A percentile compares a stretch with the other conserved stretches of the same genome.
Conservation (phyloP, 2,797 vertebrate species). For the Catostomus latipinnis region DNA sequence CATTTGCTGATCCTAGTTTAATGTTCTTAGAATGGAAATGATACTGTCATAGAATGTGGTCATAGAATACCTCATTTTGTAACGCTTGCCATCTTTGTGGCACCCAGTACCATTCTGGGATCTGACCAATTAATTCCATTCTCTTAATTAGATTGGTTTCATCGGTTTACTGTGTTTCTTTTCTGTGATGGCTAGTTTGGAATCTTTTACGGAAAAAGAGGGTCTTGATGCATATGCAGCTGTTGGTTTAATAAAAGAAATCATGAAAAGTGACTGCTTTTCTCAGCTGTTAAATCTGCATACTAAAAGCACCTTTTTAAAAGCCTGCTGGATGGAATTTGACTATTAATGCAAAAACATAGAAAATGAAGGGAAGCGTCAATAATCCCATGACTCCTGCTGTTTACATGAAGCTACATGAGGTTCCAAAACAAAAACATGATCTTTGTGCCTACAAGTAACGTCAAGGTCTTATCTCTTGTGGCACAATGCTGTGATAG, state of each 20-base stretch:
- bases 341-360: background rate
- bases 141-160: constrained; percentile 11
- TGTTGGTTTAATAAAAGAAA: constrained; percentile 74
- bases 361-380: background rate
- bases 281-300: background rate
- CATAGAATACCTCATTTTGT: constrained; percentile 26
- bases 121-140: constrained; percentile 40
- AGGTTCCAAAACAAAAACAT: background rate
- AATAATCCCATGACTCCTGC: background rate
- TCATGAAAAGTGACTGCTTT: background rate
- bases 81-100: background rate
- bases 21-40: constrained; percentile 25
- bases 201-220: constrained; percentile 67
- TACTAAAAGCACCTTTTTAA: background rate
- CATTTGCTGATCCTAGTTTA: constrained; percentile 25
- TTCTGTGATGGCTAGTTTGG: background rate
- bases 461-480: background rate
- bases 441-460: constrained; percentile 20
- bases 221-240: constrained; percentile 69
- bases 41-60: constrained; percentile 1
- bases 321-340: background rate
- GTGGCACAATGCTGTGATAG: background rate
- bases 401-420: background rate
- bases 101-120: constrained; percentile 30
- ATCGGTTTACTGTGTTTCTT: constrained; percentile 35